These are phyloP conservation scores for Drosophila colorata DNA, from an alignment of 2,888 invertebrate genomes.

Conservation along the genomic window DNA sequence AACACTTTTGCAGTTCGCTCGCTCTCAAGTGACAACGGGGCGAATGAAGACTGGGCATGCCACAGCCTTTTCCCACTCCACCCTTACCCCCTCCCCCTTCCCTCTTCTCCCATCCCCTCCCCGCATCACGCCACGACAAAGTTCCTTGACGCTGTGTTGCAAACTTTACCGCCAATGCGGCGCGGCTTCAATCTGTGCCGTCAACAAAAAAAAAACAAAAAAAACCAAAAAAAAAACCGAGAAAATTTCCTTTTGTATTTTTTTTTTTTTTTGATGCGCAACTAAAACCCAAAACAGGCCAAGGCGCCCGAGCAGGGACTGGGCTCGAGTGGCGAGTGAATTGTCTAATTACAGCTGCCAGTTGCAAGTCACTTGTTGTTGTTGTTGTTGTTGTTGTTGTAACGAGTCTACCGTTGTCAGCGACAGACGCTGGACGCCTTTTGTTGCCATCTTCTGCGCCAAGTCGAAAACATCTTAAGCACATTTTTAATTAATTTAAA, in stretches of 20 bases:
- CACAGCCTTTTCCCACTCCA: not conserved
- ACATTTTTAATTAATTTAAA: slow-evolving; percentile 79
- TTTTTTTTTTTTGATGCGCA: slow-evolving; percentile 52
- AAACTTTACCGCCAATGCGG: slow-evolving; percentile 79
- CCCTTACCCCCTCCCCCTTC: not conserved
- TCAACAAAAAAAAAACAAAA: slow-evolving; percentile 51
- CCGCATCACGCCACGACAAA: slow-evolving; percentile 44
- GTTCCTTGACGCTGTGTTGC: slow-evolving; percentile 66
- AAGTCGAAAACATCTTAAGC: slow-evolving; percentile 79
- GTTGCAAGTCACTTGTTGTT: slow-evolving; percentile 53
- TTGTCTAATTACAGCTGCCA: slow-evolving; percentile 80
- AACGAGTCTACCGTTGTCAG: slow-evolving; percentile 57
- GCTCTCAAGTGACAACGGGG: slow-evolving; percentile 65
- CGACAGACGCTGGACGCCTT: slow-evolving; percentile 54
- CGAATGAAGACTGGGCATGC: slow-evolving; percentile 5
- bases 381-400: slow-evolving; percentile 18
- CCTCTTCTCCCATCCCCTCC: not conserved
- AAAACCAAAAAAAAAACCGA: not conserved
- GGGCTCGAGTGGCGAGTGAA: slow-evolving; percentile 71
- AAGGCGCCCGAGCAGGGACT: slow-evolving; percentile 18
- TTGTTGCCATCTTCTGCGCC: slow-evolving; percentile 63
- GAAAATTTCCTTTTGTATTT: slow-evolving; percentile 12
- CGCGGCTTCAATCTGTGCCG: slow-evolving; percentile 75
- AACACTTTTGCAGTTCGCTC: slow-evolving; percentile 71
- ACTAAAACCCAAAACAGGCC: slow-evolving; percentile 66